Conservation (phyloP, 2,113 vertebrate genomes). For the Xyliphius kryptos region DNA sequence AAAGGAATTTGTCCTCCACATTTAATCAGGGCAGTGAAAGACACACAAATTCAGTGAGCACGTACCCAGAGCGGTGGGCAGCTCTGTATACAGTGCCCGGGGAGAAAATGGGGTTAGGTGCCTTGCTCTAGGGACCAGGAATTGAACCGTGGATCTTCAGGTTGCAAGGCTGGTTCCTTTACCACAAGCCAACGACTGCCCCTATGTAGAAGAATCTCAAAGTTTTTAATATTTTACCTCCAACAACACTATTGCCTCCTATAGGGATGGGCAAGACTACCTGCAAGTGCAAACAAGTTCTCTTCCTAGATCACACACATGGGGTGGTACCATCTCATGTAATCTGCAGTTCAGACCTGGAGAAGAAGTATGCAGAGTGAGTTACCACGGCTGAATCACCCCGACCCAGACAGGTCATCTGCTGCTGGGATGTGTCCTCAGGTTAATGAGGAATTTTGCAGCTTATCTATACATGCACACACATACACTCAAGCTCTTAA, state of each 20-base stretch:
- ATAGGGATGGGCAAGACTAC: conserved; percentile 6
- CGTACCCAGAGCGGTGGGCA: too few species aligned
- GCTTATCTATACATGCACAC: conserved; percentile 4
- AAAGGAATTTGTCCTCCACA: too few species aligned
- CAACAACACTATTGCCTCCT: conserved; percentile 2
- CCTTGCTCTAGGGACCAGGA: too few species aligned
- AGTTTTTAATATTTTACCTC: conserved; percentile 1
- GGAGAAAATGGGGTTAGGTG: too few species aligned
- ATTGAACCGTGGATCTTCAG: too few species aligned
- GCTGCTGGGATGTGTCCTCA: background rate
- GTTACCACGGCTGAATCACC: conserved; percentile 29
- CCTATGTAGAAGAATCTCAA: too few species aligned
- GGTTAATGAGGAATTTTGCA: background rate
- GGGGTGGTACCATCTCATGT: background rate
- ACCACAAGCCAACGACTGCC: too few species aligned
- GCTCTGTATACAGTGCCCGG: too few species aligned
- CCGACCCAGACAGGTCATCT: conserved; percentile 23
- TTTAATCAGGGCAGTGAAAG: too few species aligned
- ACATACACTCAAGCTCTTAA: conserved; percentile 2
- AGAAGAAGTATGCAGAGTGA: background rate
- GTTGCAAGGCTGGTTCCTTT: too few species aligned
- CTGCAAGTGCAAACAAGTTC: conserved; percentile 2
- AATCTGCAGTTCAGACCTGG: conserved; percentile 3
- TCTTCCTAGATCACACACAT: conserved; percentile 2
- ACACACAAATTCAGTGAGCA: too few species aligned